Evolutionary conservation across 2,113 vertebrate genomes (phyloP).

Genomic region (Pyxicephalus adspersus): DNA sequence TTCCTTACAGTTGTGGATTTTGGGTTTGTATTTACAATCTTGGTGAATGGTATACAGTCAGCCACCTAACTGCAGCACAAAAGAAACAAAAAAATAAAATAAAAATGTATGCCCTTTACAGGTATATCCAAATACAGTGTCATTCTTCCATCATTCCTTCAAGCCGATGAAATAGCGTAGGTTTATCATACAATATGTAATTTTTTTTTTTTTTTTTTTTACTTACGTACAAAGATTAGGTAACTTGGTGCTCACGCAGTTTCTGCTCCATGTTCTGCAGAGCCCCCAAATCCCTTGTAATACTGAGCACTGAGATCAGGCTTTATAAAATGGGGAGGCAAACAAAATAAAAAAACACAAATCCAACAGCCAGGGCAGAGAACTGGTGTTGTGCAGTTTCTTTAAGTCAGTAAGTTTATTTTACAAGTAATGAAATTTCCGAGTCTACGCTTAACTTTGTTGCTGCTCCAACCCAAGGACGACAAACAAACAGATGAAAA

Average conservation of each 20-base stretch:
- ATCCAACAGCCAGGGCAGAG: slow-evolving; percentile 39
- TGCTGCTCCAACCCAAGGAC: slow-evolving; percentile 78
- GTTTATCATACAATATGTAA: slow-evolving; percentile 20
- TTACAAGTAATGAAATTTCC: neutral
- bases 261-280: neutral
- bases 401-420: slow-evolving; percentile 28
- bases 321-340: slow-evolving; percentile 58
- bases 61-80: neutral
- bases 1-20: neutral
- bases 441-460: slow-evolving; percentile 55
- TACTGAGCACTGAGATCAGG: slow-evolving; percentile 71
- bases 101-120: neutral
- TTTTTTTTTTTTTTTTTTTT: neutral
- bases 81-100: neutral
- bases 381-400: neutral
- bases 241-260: slow-evolving; percentile 1
- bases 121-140: neutral
- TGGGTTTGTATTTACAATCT: slow-evolving; percentile 12
- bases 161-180: neutral
- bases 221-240: neutral
- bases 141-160: neutral
- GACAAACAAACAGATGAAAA: slow-evolving; percentile 69
- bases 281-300: slow-evolving; percentile 64
- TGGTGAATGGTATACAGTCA: neutral
- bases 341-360: slow-evolving; percentile 64